phyloP scores from a whole-genome alignment of 1,140 invertebrate species.

The Dendrolimus punctatus region DNA sequence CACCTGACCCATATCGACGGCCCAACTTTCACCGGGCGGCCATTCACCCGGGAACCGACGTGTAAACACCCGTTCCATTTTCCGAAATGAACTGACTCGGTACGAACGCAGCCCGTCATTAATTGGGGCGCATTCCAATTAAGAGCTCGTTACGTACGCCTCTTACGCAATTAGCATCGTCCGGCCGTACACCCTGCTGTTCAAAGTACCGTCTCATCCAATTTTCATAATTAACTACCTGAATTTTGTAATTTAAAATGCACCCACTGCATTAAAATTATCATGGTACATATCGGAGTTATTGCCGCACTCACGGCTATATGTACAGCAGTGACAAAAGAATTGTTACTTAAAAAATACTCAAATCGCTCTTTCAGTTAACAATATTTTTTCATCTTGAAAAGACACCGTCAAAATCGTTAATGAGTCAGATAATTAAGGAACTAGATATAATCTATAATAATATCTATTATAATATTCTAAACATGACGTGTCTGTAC shows the following conservation, averaged over 20 bases:
- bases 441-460: too few species aligned
- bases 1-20: constrained; percentile 58
- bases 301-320: too few species aligned
- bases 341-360: too few species aligned
- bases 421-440: too few species aligned
- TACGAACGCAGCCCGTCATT: constrained; percentile 35
- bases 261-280: neutral
- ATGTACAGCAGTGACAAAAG: too few species aligned
- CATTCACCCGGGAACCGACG: constrained; percentile 56
- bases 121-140: constrained; percentile 66
- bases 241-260: constrained; percentile 4
- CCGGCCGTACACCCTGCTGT: constrained; percentile 20
- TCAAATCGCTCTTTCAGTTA: too few species aligned
- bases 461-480: too few species aligned
- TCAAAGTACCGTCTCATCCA: constrained; percentile 15
- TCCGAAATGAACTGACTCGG: constrained; percentile 30
- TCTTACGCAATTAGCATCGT: constrained; percentile 55
- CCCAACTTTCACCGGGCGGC: constrained; percentile 56
- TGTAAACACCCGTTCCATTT: constrained; percentile 47
- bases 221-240: constrained; percentile 11
- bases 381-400: too few species aligned
- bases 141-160: constrained; percentile 55
- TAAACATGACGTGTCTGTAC: too few species aligned
- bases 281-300: too few species aligned
- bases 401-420: too few species aligned